A percentile compares a stretch with the other conserved stretches of the same genome.
phyloP scores from a whole-genome alignment of 2,888 invertebrate genomes.

The Itoplectis maculator region DNA sequence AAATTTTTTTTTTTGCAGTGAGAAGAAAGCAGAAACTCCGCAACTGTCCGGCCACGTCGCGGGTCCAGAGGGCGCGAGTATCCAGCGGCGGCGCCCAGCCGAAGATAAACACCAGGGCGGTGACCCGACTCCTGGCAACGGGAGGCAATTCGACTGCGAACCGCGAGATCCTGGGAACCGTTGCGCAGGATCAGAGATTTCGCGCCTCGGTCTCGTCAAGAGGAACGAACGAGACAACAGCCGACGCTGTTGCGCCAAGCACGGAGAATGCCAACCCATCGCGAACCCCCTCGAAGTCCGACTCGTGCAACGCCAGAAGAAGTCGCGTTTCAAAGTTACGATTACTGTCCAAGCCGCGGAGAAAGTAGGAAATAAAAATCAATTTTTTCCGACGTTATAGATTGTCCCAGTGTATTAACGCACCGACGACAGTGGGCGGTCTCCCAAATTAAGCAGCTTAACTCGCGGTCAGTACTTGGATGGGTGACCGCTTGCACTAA shows the following conservation, averaged over 20 bases:
- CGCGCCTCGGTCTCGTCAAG: constrained; percentile 27
- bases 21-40: constrained; percentile 47
- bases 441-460: no score
- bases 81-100: constrained; percentile 41
- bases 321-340: constrained; percentile 52
- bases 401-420: no score
- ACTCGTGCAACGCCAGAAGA: constrained; percentile 43
- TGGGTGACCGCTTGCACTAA: no score
- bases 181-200: constrained; percentile 32
- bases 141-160: constrained; percentile 38
- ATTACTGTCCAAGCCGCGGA: constrained; percentile 39
- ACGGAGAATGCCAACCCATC: constrained; percentile 15
- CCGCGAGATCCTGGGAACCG: constrained; percentile 37
- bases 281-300: constrained; percentile 53
- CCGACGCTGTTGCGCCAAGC: neutral
- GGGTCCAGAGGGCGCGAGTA: constrained; percentile 31
- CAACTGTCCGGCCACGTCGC: constrained; percentile 60
- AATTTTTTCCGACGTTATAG: neutral
- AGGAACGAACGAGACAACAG: constrained; percentile 32
- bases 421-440: no score
- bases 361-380: constrained; percentile 43
- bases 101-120: constrained; percentile 41
- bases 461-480: no score
- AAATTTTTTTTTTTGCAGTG: constrained; percentile 39
- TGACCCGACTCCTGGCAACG: constrained; percentile 47